phyloP scores from a whole-genome alignment of 2,797 vertebrate genomes.

The Sandelia bainsii region DNA sequence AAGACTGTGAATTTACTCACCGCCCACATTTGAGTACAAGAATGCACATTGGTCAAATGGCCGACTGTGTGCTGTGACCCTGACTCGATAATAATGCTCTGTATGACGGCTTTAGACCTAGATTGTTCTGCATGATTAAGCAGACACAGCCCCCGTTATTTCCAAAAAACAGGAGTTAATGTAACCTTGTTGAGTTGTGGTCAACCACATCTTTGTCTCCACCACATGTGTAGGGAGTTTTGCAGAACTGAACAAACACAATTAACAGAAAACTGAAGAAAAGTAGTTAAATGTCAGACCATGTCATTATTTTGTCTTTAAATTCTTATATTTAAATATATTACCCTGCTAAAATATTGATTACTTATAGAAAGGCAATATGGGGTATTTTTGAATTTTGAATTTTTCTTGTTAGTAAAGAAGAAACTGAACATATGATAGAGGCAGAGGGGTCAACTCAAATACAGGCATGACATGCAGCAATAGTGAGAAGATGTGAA shows the following conservation, averaged over 20 bases:
- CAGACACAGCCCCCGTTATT: constrained; percentile 13
- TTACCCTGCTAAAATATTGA: background rate
- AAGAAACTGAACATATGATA: background rate
- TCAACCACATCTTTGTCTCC: constrained; percentile 62
- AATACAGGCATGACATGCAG: background rate
- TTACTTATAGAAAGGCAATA: background rate
- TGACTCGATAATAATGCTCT: constrained; percentile 43
- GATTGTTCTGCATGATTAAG: constrained; percentile 75
- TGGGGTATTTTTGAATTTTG: too few species aligned
- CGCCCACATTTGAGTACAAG: constrained; percentile 74
- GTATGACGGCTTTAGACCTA: constrained; percentile 47
- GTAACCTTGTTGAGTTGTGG: constrained; percentile 69
- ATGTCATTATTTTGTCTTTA: background rate
- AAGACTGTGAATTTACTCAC: constrained; percentile 76
- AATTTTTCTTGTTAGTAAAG: background rate
- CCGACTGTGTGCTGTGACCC: constrained; percentile 70
- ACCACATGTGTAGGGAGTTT: constrained; percentile 11
- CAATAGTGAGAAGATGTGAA: background rate
- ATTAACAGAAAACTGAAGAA: background rate
- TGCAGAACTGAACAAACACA: constrained; percentile 1
- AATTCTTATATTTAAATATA: background rate
- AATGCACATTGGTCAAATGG: constrained; percentile 75
- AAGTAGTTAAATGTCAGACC: constrained; percentile 20
- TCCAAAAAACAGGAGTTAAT: constrained; percentile 64
- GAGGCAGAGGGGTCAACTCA: background rate